Evolutionary conservation across 2,113 vertebrate genomes (phyloP).

Genomic region (Erythrolamprus reginae): DNA sequence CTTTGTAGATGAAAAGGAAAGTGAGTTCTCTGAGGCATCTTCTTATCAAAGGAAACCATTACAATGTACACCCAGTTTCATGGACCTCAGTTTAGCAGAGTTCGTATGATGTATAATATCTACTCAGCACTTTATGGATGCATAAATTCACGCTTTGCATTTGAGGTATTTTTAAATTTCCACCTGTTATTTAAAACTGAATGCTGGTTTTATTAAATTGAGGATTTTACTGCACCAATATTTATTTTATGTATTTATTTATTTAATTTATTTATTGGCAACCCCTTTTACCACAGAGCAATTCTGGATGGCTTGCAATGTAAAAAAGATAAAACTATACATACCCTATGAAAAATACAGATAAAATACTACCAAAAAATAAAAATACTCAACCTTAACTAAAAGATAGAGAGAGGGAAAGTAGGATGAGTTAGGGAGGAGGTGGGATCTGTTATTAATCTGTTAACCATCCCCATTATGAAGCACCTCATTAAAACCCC

Average conservation of each 20-base stretch:
- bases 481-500: neutral
- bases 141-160: neutral
- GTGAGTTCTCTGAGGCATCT: neutral
- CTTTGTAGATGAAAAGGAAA: conserved; percentile 24
- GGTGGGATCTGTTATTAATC: neutral
- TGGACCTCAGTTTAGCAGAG: neutral
- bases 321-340: neutral
- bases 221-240: neutral
- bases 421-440: neutral
- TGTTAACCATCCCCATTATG: neutral
- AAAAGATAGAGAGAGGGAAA: neutral
- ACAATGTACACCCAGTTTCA: neutral
- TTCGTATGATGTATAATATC: neutral
- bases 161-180: neutral
- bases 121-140: neutral
- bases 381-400: neutral
- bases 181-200: neutral
- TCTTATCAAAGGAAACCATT: conserved; percentile 3
- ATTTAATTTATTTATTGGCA: neutral
- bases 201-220: neutral
- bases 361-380: neutral
- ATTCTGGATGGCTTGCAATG: neutral
- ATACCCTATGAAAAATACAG: neutral
- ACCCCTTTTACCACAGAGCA: neutral
- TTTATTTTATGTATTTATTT: neutral